Base-by-base conservation (phyloP, 2,113 vertebrate genomes). In the Chaenocephalus aceratus region DNA sequence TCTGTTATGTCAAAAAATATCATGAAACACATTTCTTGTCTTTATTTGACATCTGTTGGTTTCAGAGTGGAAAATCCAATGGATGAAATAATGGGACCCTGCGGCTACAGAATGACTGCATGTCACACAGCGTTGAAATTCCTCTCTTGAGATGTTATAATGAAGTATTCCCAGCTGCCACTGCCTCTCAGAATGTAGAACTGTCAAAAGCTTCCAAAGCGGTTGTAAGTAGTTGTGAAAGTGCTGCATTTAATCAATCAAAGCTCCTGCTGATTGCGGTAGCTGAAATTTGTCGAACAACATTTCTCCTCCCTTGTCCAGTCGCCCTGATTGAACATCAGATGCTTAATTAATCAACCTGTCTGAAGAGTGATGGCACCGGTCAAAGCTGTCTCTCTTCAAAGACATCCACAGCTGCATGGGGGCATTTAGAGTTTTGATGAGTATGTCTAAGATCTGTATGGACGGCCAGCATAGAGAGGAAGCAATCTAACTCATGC, bases 401-500 rank as follows among this genome's bases (percentile, higher is more conserved):
- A 1, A 69, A 71, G 71, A 77, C 79, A 49, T 58, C 66, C 72
- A 63, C 14, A 0, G 74, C 77, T 69, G 69, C 26, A 16, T 77
- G 69, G 71, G 64, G 74, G 83, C 49, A 70, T 79, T 88, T 58
- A 3, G 60, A 86, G 65, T 86, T 86, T 49, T 83, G 70, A 84
- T 64, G 67, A 21, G 26, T 34, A 14, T 12, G 30, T 61, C 61
- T 66, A 44, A 74, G 83, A 82, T 85, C 44, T 73, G 76, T 56
- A 64, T 72, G 83, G 83, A 89, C 77, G 81, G 83, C 69, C 81
- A 83, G 70, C 65, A 63, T 72, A 62, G 79, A 81, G 58, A 48
- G 82, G 90, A 91, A 84, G 80, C 68, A 79, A 91, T 91, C 79
- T 72, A 91, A 89, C 44, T 80, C 80, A 84, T 89, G 85, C 90